phyloP scores from a whole-genome alignment of 2,113 vertebrate genomes.

The Anoplopoma fimbria region DNA sequence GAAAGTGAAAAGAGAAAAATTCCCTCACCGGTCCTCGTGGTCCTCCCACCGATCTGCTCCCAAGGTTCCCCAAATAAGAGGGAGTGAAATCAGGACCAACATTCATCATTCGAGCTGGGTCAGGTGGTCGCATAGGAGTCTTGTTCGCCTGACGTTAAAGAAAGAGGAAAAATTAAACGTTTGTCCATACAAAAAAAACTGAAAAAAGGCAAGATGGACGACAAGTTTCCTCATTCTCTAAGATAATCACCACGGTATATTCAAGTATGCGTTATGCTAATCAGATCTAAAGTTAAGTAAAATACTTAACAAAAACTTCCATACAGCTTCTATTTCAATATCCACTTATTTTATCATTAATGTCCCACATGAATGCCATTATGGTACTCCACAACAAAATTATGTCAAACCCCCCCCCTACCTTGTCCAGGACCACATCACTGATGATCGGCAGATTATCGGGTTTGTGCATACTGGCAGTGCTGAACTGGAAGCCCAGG shows the following conservation, averaged over 20 bases:
- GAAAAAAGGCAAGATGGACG: background rate
- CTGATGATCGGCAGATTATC: constrained; percentile 94
- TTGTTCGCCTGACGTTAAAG: constrained; percentile 89
- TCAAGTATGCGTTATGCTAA: background rate
- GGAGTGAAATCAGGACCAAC: constrained; percentile 96
- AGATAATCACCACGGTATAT: background rate
- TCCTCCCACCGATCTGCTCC: constrained; percentile 87
- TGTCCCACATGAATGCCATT: background rate
- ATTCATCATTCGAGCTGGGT: constrained; percentile 90
- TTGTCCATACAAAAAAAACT: background rate
- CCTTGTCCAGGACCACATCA: constrained; percentile 96
- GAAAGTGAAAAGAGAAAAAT: background rate
- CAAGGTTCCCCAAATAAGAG: constrained; percentile 91
- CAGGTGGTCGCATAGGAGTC: constrained; percentile 88
- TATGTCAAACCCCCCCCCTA: constrained; percentile 55
- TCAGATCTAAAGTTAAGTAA: background rate
- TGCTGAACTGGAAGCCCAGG: constrained; percentile 93
- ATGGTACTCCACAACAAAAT: background rate
- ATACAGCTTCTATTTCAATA: background rate
- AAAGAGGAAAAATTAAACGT: background rate
- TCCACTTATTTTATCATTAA: background rate
- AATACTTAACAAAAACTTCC: background rate
- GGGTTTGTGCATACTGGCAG: constrained; percentile 95
- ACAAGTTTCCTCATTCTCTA: background rate
- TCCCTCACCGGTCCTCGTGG: constrained; percentile 87